Base-by-base conservation (phyloP, 2,888 invertebrate species). In the Epinotia nisella region DNA sequence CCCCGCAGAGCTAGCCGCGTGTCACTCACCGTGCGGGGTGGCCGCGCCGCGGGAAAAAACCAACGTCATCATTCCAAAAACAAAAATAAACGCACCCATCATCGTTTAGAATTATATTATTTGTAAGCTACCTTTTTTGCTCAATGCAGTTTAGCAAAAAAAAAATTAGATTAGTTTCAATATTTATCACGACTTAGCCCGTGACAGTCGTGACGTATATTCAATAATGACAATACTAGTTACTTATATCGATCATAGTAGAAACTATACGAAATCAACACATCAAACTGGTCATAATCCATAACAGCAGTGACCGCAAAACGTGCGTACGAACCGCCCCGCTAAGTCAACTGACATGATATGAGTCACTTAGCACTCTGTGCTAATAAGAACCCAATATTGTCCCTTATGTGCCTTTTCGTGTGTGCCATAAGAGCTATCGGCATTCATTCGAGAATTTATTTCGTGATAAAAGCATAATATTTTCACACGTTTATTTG, bases 11-110 rank as follows among this genome's bases (percentile, higher is more conserved):
- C 21, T 81, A 80, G 82, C 83, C 83, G 84, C 82, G 82, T 87
- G 91, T 92, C 92, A 92, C 90, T 92, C 90, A 88, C 81, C 80
- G 81, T 79, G 73, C 73, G 64, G 73, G 68, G 73, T 73, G 73
- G 69, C 68, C 64, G 69, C 41, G 56, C 61, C 80, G 78, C 78
- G 75, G 51, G 66, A 72, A 67, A 61, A 71, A 71, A 73, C 67
- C 53, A 72, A 72, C 72, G 72, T 72, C 72, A 68, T 72, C 62
- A 72, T 72, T 62, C 66, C 62, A 68, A 71, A 71, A 71, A 72
- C 68, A 68, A 73, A 68, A 73, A 73, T 39, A 71, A 67, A 71
- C 64, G 49, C 45, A 29, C 72, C 67, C 72, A 68, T 72, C 71
- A 72, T 61, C 67, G 45, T 72, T 72, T 62, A 55, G 55, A 67